A percentile compares a stretch with the other conserved stretches of the same genome.
phyloP scores from a whole-genome alignment of 2,797 vertebrate genomes.

The Chiloscyllium punctatum region DNA sequence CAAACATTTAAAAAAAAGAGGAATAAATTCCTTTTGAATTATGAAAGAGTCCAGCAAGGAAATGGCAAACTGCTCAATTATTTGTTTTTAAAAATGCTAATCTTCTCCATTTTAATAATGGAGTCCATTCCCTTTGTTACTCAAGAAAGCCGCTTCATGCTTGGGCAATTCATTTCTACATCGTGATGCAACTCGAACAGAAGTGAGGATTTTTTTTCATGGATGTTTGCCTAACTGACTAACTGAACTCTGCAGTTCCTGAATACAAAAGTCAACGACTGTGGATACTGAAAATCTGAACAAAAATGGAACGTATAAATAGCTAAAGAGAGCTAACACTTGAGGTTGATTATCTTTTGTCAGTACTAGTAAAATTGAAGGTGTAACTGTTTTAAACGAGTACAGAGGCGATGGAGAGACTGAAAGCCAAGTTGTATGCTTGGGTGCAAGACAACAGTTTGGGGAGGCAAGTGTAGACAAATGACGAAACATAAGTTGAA shows the following conservation, averaged over 20 bases:
- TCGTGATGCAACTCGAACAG: background rate
- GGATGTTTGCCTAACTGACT: background rate
- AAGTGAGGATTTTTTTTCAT: background rate
- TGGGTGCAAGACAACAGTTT: background rate
- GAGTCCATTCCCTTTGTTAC: background rate
- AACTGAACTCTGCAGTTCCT: background rate
- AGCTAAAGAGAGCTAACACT: background rate
- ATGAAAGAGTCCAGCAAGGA: background rate
- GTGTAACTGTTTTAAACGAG: background rate
- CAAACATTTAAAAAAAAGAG: background rate
- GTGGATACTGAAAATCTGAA: background rate
- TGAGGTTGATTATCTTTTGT: background rate
- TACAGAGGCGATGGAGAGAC: no score
- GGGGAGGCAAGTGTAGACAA: no score
- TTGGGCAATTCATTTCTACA: background rate
- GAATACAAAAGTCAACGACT: background rate
- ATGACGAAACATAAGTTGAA: background rate
- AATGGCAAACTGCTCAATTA: background rate
- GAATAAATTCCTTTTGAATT: background rate
- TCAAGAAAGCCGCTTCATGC: background rate
- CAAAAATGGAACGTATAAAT: background rate
- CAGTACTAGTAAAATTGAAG: background rate
- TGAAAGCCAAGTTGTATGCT: no score
- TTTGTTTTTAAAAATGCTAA: background rate
- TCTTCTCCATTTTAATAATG: background rate